Evolutionary conservation across 2,888 invertebrate species (phyloP).

Genomic region (Diploptera punctata): DNA sequence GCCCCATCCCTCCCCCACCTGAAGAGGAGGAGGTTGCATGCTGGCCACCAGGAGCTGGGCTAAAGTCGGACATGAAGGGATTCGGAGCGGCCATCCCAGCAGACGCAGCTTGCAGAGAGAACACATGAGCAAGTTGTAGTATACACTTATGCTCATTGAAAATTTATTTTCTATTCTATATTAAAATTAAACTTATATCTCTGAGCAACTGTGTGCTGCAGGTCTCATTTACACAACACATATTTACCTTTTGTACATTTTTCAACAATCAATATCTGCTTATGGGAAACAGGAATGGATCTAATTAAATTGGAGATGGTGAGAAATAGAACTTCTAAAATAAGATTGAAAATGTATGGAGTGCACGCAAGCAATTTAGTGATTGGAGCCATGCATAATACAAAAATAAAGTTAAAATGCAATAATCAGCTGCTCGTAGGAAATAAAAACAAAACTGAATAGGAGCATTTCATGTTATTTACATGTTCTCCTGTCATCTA

Average conservation of each 20-base stretch:
- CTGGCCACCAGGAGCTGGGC: slow-evolving; percentile 38
- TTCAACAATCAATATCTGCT: background rate
- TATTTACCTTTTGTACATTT: background rate
- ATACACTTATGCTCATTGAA: slow-evolving; percentile 19
- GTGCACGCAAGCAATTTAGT: slow-evolving; percentile 40
- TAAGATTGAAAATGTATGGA: slow-evolving; percentile 46
- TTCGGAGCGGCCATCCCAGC: slow-evolving; percentile 61
- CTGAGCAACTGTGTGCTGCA: background rate
- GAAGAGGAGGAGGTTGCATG: slow-evolving; percentile 37
- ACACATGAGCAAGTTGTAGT: slow-evolving; percentile 14
- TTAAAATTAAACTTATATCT: slow-evolving; percentile 9
- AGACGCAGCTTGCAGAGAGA: slow-evolving; percentile 54
- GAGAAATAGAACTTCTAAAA: slow-evolving; percentile 46
- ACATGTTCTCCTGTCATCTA: slow-evolving; percentile 1
- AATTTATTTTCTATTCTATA: background rate
- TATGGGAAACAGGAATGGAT: too few relatives aligned
- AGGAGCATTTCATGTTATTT: background rate
- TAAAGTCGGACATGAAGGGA: slow-evolving; percentile 68
- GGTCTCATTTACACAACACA: background rate
- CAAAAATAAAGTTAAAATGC: slow-evolving; percentile 5
- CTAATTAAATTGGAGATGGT: background rate
- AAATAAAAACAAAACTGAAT: background rate
- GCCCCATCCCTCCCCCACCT: slow-evolving; percentile 34
- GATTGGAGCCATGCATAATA: slow-evolving; percentile 17
- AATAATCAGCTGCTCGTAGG: slow-evolving; percentile 18